A percentile compares a stretch with the other conserved stretches of the same genome.
Conservation (phyloP, 2,113 vertebrate genomes). For the Centropus unirufus region DNA sequence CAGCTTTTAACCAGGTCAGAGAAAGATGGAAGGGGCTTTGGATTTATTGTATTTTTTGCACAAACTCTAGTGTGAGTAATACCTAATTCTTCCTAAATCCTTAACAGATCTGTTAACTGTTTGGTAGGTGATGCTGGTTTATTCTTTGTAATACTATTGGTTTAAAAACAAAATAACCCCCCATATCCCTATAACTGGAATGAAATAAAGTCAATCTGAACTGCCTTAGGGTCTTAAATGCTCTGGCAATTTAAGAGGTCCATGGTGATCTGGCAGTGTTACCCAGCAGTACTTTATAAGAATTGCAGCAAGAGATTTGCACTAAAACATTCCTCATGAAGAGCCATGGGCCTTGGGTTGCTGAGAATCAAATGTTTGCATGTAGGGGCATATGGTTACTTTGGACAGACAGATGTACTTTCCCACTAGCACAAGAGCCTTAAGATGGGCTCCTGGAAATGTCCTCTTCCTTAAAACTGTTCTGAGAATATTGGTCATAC, state of each 20-base stretch:
- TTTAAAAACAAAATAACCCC: background rate
- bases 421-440: too few species aligned
- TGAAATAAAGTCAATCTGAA: background rate
- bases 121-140: background rate
- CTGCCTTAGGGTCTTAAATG: background rate
- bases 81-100: background rate
- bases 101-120: background rate
- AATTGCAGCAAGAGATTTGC: background rate
- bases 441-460: background rate
- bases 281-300: too few species aligned
- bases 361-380: background rate
- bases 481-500: background rate
- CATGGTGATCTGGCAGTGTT: fast-evolving
- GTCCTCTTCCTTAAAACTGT: background rate
- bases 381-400: background rate
- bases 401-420: too few species aligned
- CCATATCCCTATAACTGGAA: background rate
- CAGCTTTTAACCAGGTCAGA: background rate
- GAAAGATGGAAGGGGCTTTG: background rate
- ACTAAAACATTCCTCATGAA: background rate
- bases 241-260: background rate
- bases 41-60: background rate
- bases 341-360: too few species aligned
- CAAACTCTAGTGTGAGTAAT: background rate
- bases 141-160: background rate